These are phyloP conservation scores for Drosophila teissieri DNA, from an alignment of 1,140 invertebrate genomes.

Conservation along the genomic window DNA sequence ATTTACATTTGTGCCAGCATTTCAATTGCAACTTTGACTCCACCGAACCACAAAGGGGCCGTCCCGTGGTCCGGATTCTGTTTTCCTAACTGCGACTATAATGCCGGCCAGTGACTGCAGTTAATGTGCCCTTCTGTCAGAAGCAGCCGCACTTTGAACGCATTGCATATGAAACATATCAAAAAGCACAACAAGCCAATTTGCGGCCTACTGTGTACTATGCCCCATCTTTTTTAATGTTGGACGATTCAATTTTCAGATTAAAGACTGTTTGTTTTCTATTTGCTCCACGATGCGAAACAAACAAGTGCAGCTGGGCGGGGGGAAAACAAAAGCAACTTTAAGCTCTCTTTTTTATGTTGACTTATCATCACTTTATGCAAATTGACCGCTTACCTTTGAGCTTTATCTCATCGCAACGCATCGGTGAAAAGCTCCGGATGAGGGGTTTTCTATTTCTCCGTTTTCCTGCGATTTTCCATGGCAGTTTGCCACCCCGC, in stretches of 20 bases:
- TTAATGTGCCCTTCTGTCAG: conserved; percentile 73
- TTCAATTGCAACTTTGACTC: conserved; percentile 36
- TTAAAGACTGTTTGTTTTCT: conserved; percentile 77
- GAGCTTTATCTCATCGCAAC: conserved; percentile 34
- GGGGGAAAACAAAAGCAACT: conserved; percentile 17
- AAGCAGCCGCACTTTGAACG: conserved; percentile 45
- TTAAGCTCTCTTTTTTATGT: conserved; percentile 53
- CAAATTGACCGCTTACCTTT: conserved; percentile 69
- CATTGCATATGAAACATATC: conserved; percentile 69
- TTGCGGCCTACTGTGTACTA: conserved; percentile 23
- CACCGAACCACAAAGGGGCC: conserved; percentile 65
- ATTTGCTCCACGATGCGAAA: conserved; percentile 55
- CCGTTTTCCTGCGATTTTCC: conserved; percentile 6
- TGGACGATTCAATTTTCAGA: conserved; percentile 84
- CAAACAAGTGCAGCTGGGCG: conserved; percentile 36
- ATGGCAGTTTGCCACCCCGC: not conserved
- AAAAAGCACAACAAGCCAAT: conserved; percentile 28
- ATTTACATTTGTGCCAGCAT: conserved; percentile 49
- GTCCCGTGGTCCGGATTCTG: conserved; percentile 35
- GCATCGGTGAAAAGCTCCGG: conserved; percentile 19
- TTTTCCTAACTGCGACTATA: conserved; percentile 14
- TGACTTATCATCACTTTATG: conserved; percentile 79
- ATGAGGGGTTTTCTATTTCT: conserved; percentile 11
- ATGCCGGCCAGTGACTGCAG: conserved; percentile 50
- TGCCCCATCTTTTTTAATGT: conserved; percentile 20